Evolutionary conservation across 2,113 vertebrate species (phyloP).

Genomic region (Pomatostomus ruficeps): DNA sequence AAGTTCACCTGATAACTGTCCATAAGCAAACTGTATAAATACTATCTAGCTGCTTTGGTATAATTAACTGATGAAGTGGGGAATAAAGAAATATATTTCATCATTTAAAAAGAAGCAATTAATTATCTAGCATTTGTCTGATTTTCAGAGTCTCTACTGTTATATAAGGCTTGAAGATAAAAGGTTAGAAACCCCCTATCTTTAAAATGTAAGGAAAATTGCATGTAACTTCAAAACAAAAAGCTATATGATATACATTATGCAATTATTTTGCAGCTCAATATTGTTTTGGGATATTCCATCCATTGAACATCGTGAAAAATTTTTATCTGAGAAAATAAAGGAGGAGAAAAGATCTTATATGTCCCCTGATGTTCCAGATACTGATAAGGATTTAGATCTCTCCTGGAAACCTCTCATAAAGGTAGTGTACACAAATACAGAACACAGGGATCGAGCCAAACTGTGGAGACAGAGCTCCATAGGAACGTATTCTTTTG

Average conservation of each 20-base stretch:
- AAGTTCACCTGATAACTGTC: not conserved
- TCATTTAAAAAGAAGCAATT: not conserved
- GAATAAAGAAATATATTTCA: not conserved
- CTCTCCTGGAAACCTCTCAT: constrained; percentile 85
- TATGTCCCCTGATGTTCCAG: constrained; percentile 48
- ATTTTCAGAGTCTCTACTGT: not conserved
- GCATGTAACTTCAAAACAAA: not conserved
- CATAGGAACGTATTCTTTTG: not conserved
- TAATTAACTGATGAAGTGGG: not conserved
- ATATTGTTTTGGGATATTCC: constrained; percentile 90
- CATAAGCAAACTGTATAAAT: not conserved
- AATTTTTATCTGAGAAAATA: constrained; percentile 44
- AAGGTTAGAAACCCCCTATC: not conserved
- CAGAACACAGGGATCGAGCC: not conserved
- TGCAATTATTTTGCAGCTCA: constrained; percentile 62
- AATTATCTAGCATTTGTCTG: not conserved
- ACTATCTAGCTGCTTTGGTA: not conserved
- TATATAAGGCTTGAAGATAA: not conserved
- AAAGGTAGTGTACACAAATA: constrained; percentile 68
- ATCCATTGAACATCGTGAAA: not conserved
- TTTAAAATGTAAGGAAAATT: not conserved
- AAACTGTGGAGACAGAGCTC: not conserved
- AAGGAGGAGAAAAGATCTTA: constrained; percentile 59
- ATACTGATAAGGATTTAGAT: constrained; percentile 80
- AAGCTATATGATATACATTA: not conserved